A percentile compares a stretch with the other conserved stretches of the same genome.
Conservation (phyloP, 1,140 invertebrate species). For the Oncopeltus fasciatus region DNA sequence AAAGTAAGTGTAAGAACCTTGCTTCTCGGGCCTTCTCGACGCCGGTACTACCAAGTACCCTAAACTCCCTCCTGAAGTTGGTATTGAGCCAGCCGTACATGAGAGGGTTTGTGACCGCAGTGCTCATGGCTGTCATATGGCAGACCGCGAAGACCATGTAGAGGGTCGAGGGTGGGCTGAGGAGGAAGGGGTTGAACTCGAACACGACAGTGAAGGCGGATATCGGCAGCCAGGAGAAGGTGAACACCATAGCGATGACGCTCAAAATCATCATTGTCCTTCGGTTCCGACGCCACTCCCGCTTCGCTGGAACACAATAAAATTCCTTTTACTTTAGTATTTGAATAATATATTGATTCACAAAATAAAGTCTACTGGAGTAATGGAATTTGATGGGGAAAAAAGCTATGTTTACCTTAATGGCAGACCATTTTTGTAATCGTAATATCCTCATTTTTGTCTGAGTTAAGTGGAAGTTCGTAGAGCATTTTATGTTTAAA, state of each 20-base stretch:
- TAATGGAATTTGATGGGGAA: too few relatives aligned
- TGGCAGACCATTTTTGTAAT: too few relatives aligned
- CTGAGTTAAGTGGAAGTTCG: too few relatives aligned
- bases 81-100: conserved; percentile 42
- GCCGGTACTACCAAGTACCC: conserved; percentile 14
- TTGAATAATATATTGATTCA: too few relatives aligned
- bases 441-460: too few relatives aligned
- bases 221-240: conserved; percentile 37
- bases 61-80: conserved; percentile 33
- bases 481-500: too few relatives aligned
- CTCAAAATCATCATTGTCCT: conserved; percentile 33
- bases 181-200: conserved; percentile 24
- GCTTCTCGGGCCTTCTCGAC: conserved; percentile 9
- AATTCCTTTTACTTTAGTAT: too few relatives aligned
- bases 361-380: too few relatives aligned
- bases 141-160: conserved; percentile 38
- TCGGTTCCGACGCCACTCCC: conserved; percentile 34
- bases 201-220: conserved; percentile 37
- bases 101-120: conserved; percentile 37
- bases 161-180: conserved; percentile 26
- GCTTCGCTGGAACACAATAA: conserved; percentile 23
- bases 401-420: too few relatives aligned
- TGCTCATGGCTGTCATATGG: conserved; percentile 41
- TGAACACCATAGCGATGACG: conserved; percentile 33
- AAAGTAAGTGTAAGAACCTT: too few relatives aligned